Evolutionary conservation across 2,113 vertebrate genomes (phyloP).

Genomic region (Gymnarchus niloticus): DNA sequence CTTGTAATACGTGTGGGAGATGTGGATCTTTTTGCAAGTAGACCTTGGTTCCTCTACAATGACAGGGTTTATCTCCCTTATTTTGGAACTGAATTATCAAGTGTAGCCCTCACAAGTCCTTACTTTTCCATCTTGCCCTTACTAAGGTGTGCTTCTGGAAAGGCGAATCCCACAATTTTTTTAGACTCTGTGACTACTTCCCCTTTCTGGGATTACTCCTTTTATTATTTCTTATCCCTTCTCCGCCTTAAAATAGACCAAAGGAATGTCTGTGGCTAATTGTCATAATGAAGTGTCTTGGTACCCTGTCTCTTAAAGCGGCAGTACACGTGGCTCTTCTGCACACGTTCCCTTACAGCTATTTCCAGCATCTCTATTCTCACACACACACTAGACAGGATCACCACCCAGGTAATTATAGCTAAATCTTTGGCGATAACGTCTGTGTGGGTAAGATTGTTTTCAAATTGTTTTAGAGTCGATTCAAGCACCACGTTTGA

Average conservation of each 20-base stretch:
- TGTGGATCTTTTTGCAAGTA: not conserved
- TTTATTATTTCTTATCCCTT: not conserved
- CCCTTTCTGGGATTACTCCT: conserved; percentile 4
- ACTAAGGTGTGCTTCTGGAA: not conserved
- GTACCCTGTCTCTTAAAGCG: not conserved
- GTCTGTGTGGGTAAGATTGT: too few species aligned
- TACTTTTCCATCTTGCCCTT: too few species aligned
- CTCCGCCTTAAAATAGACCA: conserved; percentile 6
- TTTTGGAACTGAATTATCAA: not conserved
- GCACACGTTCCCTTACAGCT: too few species aligned
- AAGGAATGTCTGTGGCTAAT: conserved; percentile 11
- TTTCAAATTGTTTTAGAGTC: too few species aligned
- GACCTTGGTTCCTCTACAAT: not conserved
- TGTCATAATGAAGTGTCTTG: not conserved
- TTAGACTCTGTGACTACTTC: not conserved
- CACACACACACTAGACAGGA: too few species aligned
- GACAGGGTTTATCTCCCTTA: not conserved
- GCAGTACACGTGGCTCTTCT: not conserved
- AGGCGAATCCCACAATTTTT: not conserved
- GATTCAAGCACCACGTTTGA: too few species aligned
- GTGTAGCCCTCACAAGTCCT: not conserved
- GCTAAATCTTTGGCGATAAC: too few species aligned
- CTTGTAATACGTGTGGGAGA: not conserved
- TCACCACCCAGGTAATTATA: too few species aligned
- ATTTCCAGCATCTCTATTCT: too few species aligned